Base-by-base conservation (phyloP, 1,140 invertebrate genomes). In the Saxidomus purpurata region DNA sequence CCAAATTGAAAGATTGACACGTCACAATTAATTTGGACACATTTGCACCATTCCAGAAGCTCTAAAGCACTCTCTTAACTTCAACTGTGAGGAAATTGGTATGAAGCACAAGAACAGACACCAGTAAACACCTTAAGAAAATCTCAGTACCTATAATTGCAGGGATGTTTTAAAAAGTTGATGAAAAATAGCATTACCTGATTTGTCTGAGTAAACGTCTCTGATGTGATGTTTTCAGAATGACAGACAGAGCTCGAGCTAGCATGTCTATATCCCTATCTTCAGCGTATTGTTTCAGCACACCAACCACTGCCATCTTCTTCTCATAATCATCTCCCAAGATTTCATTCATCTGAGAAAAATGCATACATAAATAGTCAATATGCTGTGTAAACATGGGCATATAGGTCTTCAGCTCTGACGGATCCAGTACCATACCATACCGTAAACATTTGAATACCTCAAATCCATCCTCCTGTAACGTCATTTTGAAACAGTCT, bases 271-370 rank as follows among this genome's bases (percentile, higher is more conserved):
- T 90, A 74, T 95, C 93, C 43, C 95, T 40, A 85, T 95, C 93
- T 80, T 95, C 95, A 15, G 95, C 94, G 89, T 95, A 96, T 84
- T 95, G 93, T 84, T 95, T 96, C 85, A 95, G 71, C 22, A 95
- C 92, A 47, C 93, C 93, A 25, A 95, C 94, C 15, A 95, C 88
- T 3, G 94, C 93, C 95, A 96, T 95, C 81, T 96, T 96, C 74
- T 94, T 95, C 83, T 95, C 93, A 69, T 94, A 95, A 89, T 95
- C 93, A 49, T 93, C 91, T 0, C 94, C 95, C 34, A 95, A 90
- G 38, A 94, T 90, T 38, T 92, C 92, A 77, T 94, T 95, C 92
- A 96, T 92, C 95, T 96, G 91, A 13, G 91, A 93, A 86, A 91
- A 92, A 88, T 90, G 82, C 40, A 90, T 71, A 89, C 85, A 89